Evolutionary conservation across 2,888 invertebrate genomes (phyloP).

Genomic region (Eutolmus rufibarbis): DNA sequence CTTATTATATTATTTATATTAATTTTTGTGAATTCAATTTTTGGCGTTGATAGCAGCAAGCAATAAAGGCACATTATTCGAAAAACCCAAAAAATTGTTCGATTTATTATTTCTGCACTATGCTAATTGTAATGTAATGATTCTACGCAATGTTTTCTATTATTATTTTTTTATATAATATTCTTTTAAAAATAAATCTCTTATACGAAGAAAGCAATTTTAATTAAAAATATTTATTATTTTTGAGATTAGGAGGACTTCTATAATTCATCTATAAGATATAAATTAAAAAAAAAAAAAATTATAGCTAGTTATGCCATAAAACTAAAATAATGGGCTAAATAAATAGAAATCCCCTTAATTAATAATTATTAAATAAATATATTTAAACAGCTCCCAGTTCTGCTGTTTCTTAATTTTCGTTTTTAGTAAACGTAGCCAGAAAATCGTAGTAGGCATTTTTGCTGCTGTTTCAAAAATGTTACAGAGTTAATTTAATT

Average conservation of each 20-base stretch:
- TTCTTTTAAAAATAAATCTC: background rate
- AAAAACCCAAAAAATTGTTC: background rate
- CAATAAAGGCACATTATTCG: background rate
- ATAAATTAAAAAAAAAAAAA: background rate
- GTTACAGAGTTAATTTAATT: background rate
- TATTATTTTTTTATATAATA: background rate
- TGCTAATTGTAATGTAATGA: background rate
- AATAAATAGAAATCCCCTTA: background rate
- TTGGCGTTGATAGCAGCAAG: background rate
- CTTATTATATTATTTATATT: background rate
- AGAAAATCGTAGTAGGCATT: background rate
- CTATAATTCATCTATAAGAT: background rate
- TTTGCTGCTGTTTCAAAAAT: background rate
- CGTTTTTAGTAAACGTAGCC: background rate
- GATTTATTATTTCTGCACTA: background rate
- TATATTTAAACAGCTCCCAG: background rate
- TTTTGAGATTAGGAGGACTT: background rate
- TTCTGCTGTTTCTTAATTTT: background rate
- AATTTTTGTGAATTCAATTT: background rate
- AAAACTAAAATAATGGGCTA: no score
- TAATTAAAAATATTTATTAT: background rate
- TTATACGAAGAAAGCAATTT: background rate
- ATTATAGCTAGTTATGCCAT: no score
- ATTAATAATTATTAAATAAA: background rate
- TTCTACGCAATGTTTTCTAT: background rate